These are phyloP conservation scores for Prolemur simus DNA, from an alignment of 2,113 vertebrate genomes.

Conservation along the genomic window DNA sequence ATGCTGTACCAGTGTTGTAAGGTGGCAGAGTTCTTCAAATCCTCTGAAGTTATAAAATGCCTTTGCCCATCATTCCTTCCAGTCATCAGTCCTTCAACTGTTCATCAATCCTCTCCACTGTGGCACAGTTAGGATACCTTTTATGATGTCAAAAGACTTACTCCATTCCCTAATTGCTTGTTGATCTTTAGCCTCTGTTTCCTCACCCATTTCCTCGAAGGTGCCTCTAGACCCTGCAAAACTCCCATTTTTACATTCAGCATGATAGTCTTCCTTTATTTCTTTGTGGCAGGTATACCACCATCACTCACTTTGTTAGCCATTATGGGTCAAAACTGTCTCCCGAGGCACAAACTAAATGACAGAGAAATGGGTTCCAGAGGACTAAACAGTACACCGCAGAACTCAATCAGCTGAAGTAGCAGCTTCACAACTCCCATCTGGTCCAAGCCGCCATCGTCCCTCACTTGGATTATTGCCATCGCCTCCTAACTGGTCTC, in stretches of 20 bases:
- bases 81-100: not conserved
- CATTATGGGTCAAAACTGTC: not conserved
- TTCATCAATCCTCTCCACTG: not conserved
- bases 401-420: not conserved
- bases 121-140: not conserved
- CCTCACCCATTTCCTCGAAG: not conserved
- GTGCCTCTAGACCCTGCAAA: not conserved
- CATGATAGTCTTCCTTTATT: not conserved
- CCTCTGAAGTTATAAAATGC: not conserved
- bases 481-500: not conserved
- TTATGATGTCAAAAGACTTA: not conserved
- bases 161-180: not conserved
- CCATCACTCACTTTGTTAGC: not conserved
- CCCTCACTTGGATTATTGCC: not conserved
- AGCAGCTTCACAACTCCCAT: not conserved
- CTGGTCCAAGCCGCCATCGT: not conserved
- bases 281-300: not conserved
- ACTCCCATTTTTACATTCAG: not conserved
- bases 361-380: conserved; percentile 16
- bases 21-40: not conserved
- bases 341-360: conserved; percentile 20
- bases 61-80: not conserved
- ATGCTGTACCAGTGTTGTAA: not conserved
- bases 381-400: not conserved
- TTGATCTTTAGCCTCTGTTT: not conserved